Base-by-base conservation (phyloP, 2,888 invertebrate genomes). In the Horisme vitalbata region DNA sequence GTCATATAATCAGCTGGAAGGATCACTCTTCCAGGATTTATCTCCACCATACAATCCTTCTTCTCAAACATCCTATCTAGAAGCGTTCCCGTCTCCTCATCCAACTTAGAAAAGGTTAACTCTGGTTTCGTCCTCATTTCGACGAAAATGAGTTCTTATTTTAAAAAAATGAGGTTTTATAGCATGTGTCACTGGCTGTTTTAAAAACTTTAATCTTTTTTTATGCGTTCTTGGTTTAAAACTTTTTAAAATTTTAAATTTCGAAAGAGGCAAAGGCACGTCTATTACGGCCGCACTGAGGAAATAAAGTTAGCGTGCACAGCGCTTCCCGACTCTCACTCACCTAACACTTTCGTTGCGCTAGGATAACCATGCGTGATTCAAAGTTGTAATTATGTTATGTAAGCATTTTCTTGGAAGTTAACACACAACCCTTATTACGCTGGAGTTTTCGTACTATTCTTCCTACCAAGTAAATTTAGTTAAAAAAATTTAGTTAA, bases 21-120 rank as follows among this genome's bases (percentile, higher is more conserved):
- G 11, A 95, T 83, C 50, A 93, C 93, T 41, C 91, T 85, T 0
- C 95, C 94, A 0, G 95, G 95, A 65, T 93, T 91, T 9, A 94
- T 94, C 71, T 93, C 93, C 15, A 95, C 88, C 77, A 95, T 92
- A 53, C 93, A 93, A 65, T 93, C 91, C 61, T 93, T 92, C 26
- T 91, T 91, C 7, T 93, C 93, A 57, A 94, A 95, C 78, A 94
- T 91, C 35, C 90, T 84, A 59, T 95, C 94, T 46, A 95, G 79
- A 59, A 91, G 87, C 15, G 86, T 83, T 0, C 91, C 91, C 0
- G 91, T 80, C 39, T 91, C 90, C n/a, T 91, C 90, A 34, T 93
- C 92, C 23, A 94, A 65, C 48, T 92, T 92, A 8, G 91, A 89
- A 76, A 92, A 94, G 23, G 83, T 83, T 46, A 92, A 65, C 44